Conservation (phyloP, 2,888 invertebrate species). For the Noctua pronuba region DNA sequence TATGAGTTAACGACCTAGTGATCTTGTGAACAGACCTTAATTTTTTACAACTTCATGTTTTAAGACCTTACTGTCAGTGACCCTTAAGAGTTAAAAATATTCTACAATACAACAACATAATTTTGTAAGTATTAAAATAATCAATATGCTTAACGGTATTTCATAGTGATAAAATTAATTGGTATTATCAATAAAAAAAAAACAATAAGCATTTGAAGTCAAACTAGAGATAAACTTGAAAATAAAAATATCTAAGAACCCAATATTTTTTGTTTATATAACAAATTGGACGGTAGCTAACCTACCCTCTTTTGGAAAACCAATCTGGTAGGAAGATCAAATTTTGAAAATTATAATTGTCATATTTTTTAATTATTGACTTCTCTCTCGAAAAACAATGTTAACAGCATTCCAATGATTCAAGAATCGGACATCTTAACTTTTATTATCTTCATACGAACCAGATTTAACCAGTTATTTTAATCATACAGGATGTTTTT, state of each 20-base stretch:
- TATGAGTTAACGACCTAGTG: slow-evolving; percentile 4
- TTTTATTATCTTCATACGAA: not conserved
- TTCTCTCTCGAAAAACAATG: slow-evolving; percentile 1
- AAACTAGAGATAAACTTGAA: slow-evolving; percentile 32
- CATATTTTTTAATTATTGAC: not conserved
- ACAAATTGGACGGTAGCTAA: not conserved
- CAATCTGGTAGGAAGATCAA: not conserved
- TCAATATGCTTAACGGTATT: not conserved
- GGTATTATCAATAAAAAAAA: not conserved
- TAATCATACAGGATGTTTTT: not conserved
- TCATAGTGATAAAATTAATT: slow-evolving; percentile 19
- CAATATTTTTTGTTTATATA: not conserved
- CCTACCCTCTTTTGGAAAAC: not conserved
- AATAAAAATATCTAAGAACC: slow-evolving; percentile 1
- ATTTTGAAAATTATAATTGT: not conserved
- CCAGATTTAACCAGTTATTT: slow-evolving; percentile 6
- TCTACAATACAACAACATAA: not conserved
- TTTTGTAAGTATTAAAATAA: not conserved
- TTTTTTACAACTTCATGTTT: slow-evolving; percentile 11
- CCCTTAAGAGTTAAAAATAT: slow-evolving; percentile 1
- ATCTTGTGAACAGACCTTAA: not conserved
- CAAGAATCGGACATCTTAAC: not conserved
- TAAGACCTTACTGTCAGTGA: slow-evolving; percentile 14
- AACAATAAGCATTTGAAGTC: slow-evolving; percentile 11
- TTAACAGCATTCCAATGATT: not conserved